Conservation (phyloP, 1,140 invertebrate species). For the Venustaconcha ellipsiformis region DNA sequence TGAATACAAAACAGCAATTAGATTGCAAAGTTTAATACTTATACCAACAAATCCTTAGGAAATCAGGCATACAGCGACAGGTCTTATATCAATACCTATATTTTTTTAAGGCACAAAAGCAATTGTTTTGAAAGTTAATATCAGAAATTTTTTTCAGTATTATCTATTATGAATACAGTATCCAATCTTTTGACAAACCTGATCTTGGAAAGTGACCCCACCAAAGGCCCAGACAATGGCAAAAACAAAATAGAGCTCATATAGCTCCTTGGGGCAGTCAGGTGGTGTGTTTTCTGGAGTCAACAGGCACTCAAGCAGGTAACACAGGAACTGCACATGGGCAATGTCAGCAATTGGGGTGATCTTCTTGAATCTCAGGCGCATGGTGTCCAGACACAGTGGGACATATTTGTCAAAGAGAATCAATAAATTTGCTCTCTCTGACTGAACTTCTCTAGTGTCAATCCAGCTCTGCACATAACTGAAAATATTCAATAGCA, state of each 20-base stretch:
- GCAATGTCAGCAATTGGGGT: conserved; percentile 94
- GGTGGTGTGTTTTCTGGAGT: conserved; percentile 84
- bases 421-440: conserved; percentile 87
- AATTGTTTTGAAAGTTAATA: no score
- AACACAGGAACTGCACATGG: conserved; percentile 94
- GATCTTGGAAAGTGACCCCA: conserved; percentile 94
- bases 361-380: conserved; percentile 92
- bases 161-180: no score
- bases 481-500: conserved; percentile 29
- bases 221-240: conserved; percentile 97
- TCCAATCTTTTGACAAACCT: no score
- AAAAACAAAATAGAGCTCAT: conserved; percentile 97
- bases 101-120: no score
- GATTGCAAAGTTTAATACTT: no score
- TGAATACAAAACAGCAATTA: no score
- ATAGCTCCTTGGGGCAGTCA: conserved; percentile 94
- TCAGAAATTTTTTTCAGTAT: no score
- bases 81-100: no score
- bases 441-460: conserved; percentile 77
- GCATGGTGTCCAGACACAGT: conserved; percentile 86
- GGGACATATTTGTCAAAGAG: conserved; percentile 98
- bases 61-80: no score
- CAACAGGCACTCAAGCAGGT: conserved; percentile 87
- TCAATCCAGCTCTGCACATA: conserved; percentile 96
- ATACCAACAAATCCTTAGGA: no score